Conservation (phyloP, 1,140 invertebrate species). For the Drosophila sp. region DNA sequence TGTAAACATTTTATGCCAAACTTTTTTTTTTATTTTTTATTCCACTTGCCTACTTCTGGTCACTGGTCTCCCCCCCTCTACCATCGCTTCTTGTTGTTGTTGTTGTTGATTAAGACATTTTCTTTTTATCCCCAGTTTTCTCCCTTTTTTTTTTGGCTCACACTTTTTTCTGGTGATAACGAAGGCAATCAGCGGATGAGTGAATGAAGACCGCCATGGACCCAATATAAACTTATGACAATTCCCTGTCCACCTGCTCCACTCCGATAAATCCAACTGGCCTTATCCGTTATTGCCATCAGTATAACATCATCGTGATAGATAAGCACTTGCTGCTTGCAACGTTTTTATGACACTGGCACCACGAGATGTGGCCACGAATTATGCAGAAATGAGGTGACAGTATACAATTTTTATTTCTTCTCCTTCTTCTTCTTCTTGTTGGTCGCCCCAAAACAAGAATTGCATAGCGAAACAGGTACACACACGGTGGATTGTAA, state of each 20-base stretch:
- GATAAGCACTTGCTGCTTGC: conserved; percentile 51
- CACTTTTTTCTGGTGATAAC: conserved; percentile 50
- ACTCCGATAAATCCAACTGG: conserved; percentile 13
- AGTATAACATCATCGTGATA: conserved; percentile 70
- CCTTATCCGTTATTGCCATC: conserved; percentile 65
- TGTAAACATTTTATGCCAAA: conserved; percentile 70
- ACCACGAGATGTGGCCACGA: conserved; percentile 31
- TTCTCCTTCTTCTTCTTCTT: background rate
- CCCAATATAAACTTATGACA: conserved; percentile 62
- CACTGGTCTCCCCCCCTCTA: conserved; percentile 3
- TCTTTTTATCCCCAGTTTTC: background rate
- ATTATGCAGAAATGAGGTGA: conserved; percentile 67
- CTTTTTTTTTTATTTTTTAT: conserved; percentile 25
- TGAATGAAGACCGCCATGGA: conserved; percentile 1
- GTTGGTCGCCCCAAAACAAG: conserved; percentile 30
- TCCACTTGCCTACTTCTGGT: conserved; percentile 19
- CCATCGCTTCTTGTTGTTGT: conserved; percentile 4
- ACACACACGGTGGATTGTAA: conserved; percentile 48
- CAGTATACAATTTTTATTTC: conserved; percentile 55
- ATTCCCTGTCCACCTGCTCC: background rate
- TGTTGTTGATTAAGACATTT: conserved; percentile 65
- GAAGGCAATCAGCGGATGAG: conserved; percentile 49
- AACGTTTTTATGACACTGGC: conserved; percentile 51
- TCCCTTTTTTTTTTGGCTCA: conserved; percentile 10
- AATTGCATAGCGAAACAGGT: conserved; percentile 52